These are phyloP conservation scores for Oreortyx pictus DNA, from an alignment of 2,797 vertebrate species.

Conservation along the genomic window DNA sequence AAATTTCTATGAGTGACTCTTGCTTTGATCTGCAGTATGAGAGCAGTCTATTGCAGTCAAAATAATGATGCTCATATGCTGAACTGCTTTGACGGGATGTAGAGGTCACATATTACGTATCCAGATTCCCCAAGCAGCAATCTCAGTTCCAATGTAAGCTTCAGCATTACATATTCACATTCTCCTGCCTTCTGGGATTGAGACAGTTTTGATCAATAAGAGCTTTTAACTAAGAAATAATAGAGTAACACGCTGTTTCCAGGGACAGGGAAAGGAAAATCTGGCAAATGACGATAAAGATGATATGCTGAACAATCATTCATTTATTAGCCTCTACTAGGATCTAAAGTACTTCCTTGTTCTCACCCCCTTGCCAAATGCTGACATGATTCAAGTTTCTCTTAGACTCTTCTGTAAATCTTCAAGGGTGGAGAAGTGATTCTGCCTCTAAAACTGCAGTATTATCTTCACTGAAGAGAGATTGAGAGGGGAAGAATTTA, in stretches of 20 bases:
- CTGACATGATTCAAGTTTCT: constrained; percentile 2
- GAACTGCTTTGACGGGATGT: constrained; percentile 19
- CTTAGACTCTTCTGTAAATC: background rate
- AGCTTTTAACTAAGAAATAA: constrained; percentile 46
- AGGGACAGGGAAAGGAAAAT: constrained; percentile 23
- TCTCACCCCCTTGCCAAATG: background rate
- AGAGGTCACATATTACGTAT: background rate
- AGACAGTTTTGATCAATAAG: constrained; percentile 1
- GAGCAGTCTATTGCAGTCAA: constrained; percentile 6
- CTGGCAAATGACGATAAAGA: constrained; percentile 9
- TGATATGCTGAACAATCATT: background rate
- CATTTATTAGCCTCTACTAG: background rate
- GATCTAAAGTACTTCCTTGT: background rate
- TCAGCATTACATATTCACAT: constrained; percentile 25
- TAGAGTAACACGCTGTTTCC: background rate
- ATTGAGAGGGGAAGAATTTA: background rate
- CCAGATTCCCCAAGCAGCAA: constrained; percentile 17
- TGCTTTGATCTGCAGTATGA: background rate
- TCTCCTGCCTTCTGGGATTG: constrained; percentile 27
- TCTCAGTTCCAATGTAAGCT: background rate
- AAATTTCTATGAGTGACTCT: constrained; percentile 31
- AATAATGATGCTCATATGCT: constrained; percentile 19
- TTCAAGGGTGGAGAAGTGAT: background rate
- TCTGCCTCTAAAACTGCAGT: background rate
- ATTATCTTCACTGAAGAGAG: background rate